Evolutionary conservation across 2,888 invertebrate species (phyloP).

Genomic region (Philhelius pedissequus): DNA sequence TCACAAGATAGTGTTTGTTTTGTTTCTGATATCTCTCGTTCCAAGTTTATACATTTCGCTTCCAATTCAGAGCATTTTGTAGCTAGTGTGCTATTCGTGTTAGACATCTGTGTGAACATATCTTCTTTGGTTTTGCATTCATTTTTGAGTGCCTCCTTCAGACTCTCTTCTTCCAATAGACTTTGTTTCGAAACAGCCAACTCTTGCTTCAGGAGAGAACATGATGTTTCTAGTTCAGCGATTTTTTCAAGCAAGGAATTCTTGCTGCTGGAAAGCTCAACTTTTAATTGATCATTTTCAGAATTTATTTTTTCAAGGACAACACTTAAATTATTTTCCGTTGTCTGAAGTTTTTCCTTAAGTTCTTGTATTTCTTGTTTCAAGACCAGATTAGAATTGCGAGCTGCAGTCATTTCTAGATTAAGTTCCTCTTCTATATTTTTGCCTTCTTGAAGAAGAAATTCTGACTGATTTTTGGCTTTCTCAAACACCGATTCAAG

Average conservation of each 20-base stretch:
- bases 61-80: slow-evolving; percentile 13
- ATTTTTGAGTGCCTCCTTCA: not conserved
- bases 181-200: not conserved
- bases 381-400: slow-evolving; percentile 25
- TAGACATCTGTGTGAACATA: not conserved
- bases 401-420: slow-evolving; percentile 5
- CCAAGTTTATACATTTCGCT: not conserved
- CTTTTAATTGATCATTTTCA: slow-evolving; percentile 14
- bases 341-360: slow-evolving; percentile 24
- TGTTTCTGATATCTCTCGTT: not conserved
- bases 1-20: not conserved
- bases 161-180: not conserved
- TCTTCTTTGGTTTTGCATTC: not conserved
- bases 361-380: slow-evolving; percentile 20
- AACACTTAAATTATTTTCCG: slow-evolving; percentile 5
- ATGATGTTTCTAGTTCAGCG: not conserved
- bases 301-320: not conserved
- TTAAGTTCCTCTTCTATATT: slow-evolving; percentile 31
- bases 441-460: slow-evolving; percentile 9
- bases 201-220: not conserved
- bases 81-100: not conserved
- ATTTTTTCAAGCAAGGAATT: not conserved
- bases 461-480: not conserved
- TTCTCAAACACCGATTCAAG: slow-evolving; percentile 17
- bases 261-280: slow-evolving; percentile 1